Evolutionary conservation across 2,888 invertebrate genomes (phyloP).

Genomic region (Euzetes globulus): DNA sequence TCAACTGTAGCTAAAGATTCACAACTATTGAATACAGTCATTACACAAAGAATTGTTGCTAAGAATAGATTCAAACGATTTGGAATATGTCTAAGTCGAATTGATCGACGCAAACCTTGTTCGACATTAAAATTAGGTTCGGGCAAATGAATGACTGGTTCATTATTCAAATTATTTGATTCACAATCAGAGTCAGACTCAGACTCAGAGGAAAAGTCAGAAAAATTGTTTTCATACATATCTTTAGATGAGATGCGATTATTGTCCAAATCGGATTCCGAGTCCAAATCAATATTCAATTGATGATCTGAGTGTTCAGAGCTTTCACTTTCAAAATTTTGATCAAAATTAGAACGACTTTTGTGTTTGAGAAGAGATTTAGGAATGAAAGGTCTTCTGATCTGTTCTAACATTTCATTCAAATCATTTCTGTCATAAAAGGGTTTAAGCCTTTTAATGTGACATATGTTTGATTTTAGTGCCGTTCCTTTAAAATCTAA

Average conservation of each 20-base stretch:
- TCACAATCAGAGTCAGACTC: neutral
- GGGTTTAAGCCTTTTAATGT: neutral
- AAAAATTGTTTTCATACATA: neutral
- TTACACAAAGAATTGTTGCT: neutral
- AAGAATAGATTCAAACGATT: neutral
- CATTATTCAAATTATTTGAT: neutral
- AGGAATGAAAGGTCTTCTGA: neutral
- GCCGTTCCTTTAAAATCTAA: neutral
- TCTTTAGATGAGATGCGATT: no score
- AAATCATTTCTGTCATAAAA: neutral
- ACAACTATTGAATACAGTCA: neutral
- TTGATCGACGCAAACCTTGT: neutral
- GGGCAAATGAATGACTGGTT: neutral
- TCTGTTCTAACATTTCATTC: neutral
- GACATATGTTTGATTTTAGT: neutral
- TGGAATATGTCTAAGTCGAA: neutral
- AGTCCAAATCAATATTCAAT: no score
- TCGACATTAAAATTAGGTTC: neutral
- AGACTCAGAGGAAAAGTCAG: neutral
- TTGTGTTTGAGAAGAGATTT: neutral
- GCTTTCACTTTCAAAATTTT: neutral
- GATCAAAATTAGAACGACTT: neutral
- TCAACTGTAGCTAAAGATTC: neutral
- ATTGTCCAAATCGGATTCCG: no score
- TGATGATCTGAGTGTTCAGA: no score